phyloP scores from a whole-genome alignment of 35 echinoderm and acorn worm genomes.

The Heliocidaris tuberculata region DNA sequence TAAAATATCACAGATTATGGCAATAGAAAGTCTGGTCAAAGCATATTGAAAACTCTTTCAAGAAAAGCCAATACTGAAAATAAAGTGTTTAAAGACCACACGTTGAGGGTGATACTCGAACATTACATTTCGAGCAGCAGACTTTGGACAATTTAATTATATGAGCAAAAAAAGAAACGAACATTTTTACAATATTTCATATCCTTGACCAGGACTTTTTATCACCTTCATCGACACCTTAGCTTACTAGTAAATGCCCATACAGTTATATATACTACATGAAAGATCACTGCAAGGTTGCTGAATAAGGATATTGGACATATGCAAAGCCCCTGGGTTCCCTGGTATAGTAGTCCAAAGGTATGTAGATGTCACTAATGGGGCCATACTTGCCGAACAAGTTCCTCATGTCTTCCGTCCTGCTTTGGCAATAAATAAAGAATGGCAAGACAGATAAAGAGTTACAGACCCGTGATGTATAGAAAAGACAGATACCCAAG shows the following conservation, averaged over 20 bases:
- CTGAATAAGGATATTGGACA: constrained; percentile 88
- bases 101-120: neutral
- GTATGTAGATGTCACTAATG: constrained; percentile 86
- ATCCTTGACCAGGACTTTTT: neutral
- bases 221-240: neutral
- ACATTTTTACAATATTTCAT: neutral
- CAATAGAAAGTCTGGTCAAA: neutral
- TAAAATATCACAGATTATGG: neutral
- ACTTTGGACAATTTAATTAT: neutral
- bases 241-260: neutral
- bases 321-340: constrained; percentile 84
- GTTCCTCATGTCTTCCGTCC: constrained; percentile 76
- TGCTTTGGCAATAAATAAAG: neutral
- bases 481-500: neutral
- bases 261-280: neutral
- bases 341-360: constrained; percentile 82
- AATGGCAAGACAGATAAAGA: neutral
- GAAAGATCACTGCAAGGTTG: neutral
- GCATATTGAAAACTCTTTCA: neutral
- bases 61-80: neutral
- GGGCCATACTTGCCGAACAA: constrained; percentile 85
- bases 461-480: neutral
- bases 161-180: too few relatives aligned
- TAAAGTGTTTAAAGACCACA: neutral
- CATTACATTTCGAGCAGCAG: neutral